Base-by-base conservation (phyloP, 1,140 invertebrate genomes). In the Phymorhynchus buccinoides region DNA sequence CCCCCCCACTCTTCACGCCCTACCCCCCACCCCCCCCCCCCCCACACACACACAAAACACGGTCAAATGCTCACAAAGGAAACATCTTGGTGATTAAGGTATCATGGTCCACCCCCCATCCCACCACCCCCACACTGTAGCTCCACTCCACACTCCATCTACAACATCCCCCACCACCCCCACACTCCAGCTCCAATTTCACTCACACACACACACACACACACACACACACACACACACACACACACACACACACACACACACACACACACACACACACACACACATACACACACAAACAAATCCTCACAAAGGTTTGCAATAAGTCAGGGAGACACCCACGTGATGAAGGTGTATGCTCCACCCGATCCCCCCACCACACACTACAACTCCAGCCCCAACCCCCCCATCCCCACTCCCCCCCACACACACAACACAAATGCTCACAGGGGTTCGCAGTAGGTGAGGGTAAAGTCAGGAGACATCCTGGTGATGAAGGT, bases 401-500 rank as follows among this genome's bases (percentile, higher is more conserved):
- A 66, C 62, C 18, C 62, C 18, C 62, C 18, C 62, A 66, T n/a
- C 18, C 62, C 18, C 62, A 66, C 62, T 27, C 62, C 18, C 62
- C 18, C 62, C 18, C 62, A 66, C 62, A 66, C 62, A 66, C 68
- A 71, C 68, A 71, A n/a, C 6, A 35, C n/a, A 35, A 9, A 35
- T 18, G 0, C 68, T 35, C 68, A 71, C 68, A 96, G 97, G 89
- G 98, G 98, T 93, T 99, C 98, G 92, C 98, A 99, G 93, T 99
- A 98, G 78, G 97, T 96, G 95, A 99, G 97, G 94, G 96, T 96
- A 93, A 99, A 98, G 93, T 99, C 97, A 89, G 99, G 98, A 91
- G 96, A 98, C 87, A 99, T 96, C 89, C 98, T 95, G 66, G 97
- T 99, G 88, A 99, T 98, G 93, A 99, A 99, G 96, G 98, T 98